Evolutionary conservation across 2,797 vertebrate genomes (phyloP).

Genomic region (Gadopsis marmoratus): DNA sequence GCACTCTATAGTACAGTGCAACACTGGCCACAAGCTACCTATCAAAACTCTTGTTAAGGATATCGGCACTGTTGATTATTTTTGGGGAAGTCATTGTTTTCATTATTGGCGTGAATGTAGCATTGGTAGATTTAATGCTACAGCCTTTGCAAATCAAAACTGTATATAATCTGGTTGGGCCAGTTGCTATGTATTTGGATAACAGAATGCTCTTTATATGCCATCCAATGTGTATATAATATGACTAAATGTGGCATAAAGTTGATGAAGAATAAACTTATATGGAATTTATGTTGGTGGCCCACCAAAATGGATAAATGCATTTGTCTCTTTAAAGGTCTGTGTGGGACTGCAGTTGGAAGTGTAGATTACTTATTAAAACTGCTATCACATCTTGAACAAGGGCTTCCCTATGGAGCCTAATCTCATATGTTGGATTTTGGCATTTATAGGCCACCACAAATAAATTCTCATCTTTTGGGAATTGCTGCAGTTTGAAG

Average conservation of each 20-base stretch:
- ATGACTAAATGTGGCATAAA: slow-evolving; percentile 37
- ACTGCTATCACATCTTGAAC: neutral
- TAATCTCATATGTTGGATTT: neutral
- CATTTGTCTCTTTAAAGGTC: neutral
- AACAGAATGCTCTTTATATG: slow-evolving; percentile 39
- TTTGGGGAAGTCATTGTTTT: slow-evolving; percentile 18
- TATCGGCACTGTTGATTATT: slow-evolving; percentile 14
- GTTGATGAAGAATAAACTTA: slow-evolving; percentile 5
- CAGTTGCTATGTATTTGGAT: slow-evolving; percentile 41
- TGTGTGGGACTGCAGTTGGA: neutral
- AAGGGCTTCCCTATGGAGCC: neutral
- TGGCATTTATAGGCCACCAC: neutral
- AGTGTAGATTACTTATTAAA: neutral
- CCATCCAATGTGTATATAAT: slow-evolving; percentile 50
- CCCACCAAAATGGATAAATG: neutral
- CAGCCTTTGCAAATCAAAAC: slow-evolving; percentile 28
- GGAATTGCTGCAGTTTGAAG: slow-evolving; percentile 17
- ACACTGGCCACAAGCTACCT: slow-evolving; percentile 24
- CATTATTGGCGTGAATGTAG: slow-evolving; percentile 48
- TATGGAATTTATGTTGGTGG: slow-evolving; percentile 38
- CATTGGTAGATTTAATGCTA: slow-evolving; percentile 44
- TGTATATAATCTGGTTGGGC: slow-evolving; percentile 24
- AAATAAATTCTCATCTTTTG: slow-evolving; percentile 15
- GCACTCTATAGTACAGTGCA: neutral
- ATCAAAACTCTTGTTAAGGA: slow-evolving; percentile 14